Evolutionary conservation across 2,113 vertebrate species (phyloP).

Genomic region (Cyanocitta stelleri): DNA sequence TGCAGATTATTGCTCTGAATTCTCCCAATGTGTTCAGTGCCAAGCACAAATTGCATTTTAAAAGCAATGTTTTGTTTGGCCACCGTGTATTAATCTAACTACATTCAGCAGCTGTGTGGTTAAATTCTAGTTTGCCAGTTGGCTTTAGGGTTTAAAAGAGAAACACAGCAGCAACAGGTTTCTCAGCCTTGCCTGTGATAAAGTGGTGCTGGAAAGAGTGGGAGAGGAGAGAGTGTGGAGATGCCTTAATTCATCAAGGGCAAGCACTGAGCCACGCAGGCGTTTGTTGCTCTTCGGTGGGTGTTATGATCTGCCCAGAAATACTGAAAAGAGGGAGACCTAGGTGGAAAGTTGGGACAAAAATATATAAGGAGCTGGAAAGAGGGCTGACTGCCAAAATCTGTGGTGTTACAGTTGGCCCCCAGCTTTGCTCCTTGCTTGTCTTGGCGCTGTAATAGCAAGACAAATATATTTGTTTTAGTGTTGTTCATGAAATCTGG

Average conservation of each 20-base stretch:
- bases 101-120: slow-evolving; percentile 53
- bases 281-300: background rate
- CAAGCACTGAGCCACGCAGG: background rate
- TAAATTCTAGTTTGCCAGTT: slow-evolving; percentile 32
- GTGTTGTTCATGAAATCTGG: slow-evolving; percentile 6
- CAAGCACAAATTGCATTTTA: slow-evolving; percentile 60
- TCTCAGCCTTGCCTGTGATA: background rate
- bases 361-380: slow-evolving; percentile 52
- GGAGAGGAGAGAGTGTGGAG: background rate
- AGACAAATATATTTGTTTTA: slow-evolving; percentile 52
- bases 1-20: slow-evolving; percentile 17
- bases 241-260: background rate
- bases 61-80: slow-evolving; percentile 60
- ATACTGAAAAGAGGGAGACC: background rate
- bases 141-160: slow-evolving; percentile 34
- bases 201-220: background rate
- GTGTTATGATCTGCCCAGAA: slow-evolving; percentile 19
- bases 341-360: slow-evolving; percentile 45
- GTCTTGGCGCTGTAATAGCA: slow-evolving; percentile 39
- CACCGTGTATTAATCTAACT: background rate
- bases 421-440: slow-evolving; percentile 56
- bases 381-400: slow-evolving; percentile 47
- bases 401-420: slow-evolving; percentile 56
- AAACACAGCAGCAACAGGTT: slow-evolving; percentile 50
- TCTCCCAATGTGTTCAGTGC: background rate